phyloP scores from a whole-genome alignment of 2,113 vertebrate species.

The Myrmecophaga tridactyla region DNA sequence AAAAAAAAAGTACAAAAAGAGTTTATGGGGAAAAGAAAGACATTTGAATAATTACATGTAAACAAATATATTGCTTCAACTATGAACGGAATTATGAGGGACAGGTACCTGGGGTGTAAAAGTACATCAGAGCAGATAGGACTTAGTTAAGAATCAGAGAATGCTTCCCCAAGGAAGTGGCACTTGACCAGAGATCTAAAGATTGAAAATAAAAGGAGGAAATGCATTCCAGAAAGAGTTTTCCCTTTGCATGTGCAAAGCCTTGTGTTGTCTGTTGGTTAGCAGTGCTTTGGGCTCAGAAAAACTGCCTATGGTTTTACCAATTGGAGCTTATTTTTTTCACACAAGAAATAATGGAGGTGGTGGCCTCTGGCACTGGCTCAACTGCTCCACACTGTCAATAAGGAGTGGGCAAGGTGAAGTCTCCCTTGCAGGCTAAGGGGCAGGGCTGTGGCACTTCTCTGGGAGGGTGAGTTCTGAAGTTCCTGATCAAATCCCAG shows the following conservation, averaged over 20 bases:
- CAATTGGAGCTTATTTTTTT: neutral
- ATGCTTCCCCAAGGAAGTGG: neutral
- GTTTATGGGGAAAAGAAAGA: neutral
- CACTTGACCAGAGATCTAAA: neutral
- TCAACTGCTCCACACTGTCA: neutral
- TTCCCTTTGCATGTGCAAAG: neutral
- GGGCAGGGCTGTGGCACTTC: neutral
- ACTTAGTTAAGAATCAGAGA: neutral
- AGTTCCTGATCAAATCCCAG: neutral
- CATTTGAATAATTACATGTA: neutral
- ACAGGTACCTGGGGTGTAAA: neutral
- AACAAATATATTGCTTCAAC: neutral
- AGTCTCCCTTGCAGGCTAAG: neutral
- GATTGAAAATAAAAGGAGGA: neutral
- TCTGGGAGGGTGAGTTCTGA: too few relatives aligned
- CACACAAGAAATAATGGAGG: neutral
- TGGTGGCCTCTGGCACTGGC: neutral
- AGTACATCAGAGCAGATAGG: neutral
- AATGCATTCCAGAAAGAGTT: neutral
- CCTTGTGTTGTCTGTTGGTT: neutral
- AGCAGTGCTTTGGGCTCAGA: neutral
- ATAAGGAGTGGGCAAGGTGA: too few relatives aligned
- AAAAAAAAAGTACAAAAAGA: too few relatives aligned
- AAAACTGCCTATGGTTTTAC: neutral
- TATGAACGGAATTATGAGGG: neutral